phyloP scores from a whole-genome alignment of 2,888 invertebrate species.

The Bombyx huttoni region DNA sequence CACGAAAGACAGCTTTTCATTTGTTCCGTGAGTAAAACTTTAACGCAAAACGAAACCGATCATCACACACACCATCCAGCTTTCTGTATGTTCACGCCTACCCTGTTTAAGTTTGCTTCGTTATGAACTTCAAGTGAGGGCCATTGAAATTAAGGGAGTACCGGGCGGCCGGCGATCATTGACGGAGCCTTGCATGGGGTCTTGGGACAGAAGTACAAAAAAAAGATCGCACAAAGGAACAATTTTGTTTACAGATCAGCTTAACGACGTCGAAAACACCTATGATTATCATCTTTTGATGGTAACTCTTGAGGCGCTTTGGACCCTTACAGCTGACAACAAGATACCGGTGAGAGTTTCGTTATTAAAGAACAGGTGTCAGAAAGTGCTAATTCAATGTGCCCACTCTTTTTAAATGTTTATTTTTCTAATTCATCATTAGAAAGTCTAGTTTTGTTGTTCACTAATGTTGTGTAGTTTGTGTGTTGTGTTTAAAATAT shows the following conservation, averaged over 20 bases:
- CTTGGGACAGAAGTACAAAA: constrained; percentile 36
- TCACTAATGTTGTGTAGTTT: constrained; percentile 15
- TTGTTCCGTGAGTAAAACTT: constrained; percentile 10
- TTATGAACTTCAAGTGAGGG: constrained; percentile 24
- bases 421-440: constrained; percentile 22
- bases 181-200: constrained; percentile 46
- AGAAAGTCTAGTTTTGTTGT: constrained; percentile 11
- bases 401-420: constrained; percentile 22
- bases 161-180: constrained; percentile 33
- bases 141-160: constrained; percentile 30
- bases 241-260: constrained; percentile 71
- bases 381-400: constrained; percentile 44
- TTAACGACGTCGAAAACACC: constrained; percentile 72
- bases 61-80: constrained; percentile 30
- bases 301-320: constrained; percentile 65
- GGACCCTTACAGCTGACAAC: constrained; percentile 62
- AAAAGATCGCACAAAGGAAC: constrained; percentile 64
- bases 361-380: constrained; percentile 37
- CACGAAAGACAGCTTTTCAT: constrained; percentile 30
- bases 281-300: constrained; percentile 73
- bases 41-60: constrained; percentile 8
- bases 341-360: constrained; percentile 61
- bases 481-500: constrained; percentile 5
- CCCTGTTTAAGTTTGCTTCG: constrained; percentile 15
- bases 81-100: constrained; percentile 42